Evolutionary conservation across 2,888 invertebrate genomes (phyloP), one percentile per base, ranked within the genome.

Genomic region (Lasius platythorax): DNA sequence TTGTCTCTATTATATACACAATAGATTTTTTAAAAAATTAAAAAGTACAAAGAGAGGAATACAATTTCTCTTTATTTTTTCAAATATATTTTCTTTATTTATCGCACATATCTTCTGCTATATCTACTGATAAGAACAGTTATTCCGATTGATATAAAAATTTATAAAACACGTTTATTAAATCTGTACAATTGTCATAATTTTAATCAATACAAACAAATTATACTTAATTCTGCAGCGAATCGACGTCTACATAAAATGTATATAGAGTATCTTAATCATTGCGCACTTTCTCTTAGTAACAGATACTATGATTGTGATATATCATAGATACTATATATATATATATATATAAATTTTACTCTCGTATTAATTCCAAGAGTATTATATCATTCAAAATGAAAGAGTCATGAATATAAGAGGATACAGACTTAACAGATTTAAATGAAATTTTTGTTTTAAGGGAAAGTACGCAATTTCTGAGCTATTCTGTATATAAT

Each of bases 151-250:
- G 8, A 9, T 43, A 58, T 72, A 28, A 37, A 40, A 67, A 78
- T 53, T 76, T 33, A 61, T 43, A 61, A 23, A 61, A 72, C 37
- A 12, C 9, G 18, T 66, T 76, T 28, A 68, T 33, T 70, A 61
- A 79, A 70, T 79, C 72, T 79, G 33, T 79, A 79, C 46, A 72
- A 72, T 46, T 61, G 18, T 72, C 46, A 70, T 79, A 43, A 37
- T 8, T 61, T 0, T 72, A 68, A 61, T 61, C 5, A 46, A 61
- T 46, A 72, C 37, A 72, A 72, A 72, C 61, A 81, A 72, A 72
- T 50, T 81, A 81, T 72, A 37, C 18, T 81, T 28, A 37, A 81
- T 46, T 78, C 30, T 43, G 43, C 15, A 43, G 46, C 46, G 37
- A 70, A 28, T 76, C n/a, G 2, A 56, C 30, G 58, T 11, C 33